Evolutionary conservation across 2,113 vertebrate species (phyloP).

Genomic region (Myrmecophaga tridactyla): DNA sequence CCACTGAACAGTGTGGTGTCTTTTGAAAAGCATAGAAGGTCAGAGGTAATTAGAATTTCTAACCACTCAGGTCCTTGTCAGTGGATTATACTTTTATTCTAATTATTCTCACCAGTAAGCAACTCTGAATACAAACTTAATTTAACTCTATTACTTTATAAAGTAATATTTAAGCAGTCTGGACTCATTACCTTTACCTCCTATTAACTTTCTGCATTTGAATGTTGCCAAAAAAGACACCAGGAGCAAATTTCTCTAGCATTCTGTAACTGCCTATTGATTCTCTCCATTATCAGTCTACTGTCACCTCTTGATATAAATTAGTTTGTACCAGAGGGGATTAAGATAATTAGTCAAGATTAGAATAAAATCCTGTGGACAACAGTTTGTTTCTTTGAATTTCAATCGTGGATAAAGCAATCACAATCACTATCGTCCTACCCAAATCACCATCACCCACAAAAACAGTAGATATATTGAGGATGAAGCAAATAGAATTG

Average conservation of each 20-base stretch:
- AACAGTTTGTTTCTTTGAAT: background rate
- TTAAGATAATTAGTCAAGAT: slow-evolving; percentile 16
- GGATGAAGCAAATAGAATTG: background rate
- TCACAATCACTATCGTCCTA: background rate
- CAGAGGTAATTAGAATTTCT: background rate
- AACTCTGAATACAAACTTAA: background rate
- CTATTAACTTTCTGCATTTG: background rate
- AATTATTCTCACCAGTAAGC: background rate
- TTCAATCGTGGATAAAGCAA: background rate
- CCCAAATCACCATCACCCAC: too few relatives aligned
- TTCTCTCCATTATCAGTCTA: background rate
- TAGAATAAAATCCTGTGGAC: background rate
- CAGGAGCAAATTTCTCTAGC: background rate
- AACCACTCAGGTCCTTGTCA: background rate
- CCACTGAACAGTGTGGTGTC: too few relatives aligned
- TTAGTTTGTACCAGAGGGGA: background rate
- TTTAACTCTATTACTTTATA: slow-evolving; percentile 34
- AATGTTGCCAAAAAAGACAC: background rate
- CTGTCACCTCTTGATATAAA: background rate
- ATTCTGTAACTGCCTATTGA: background rate
- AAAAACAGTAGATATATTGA: too few relatives aligned
- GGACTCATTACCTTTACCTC: background rate
- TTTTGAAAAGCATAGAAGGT: background rate
- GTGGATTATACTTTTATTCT: background rate
- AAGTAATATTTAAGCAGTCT: background rate